A percentile compares a stretch with the other conserved stretches of the same genome.
phyloP scores from a whole-genome alignment of 1,140 invertebrate species.

The Zaprionus ornatus region DNA sequence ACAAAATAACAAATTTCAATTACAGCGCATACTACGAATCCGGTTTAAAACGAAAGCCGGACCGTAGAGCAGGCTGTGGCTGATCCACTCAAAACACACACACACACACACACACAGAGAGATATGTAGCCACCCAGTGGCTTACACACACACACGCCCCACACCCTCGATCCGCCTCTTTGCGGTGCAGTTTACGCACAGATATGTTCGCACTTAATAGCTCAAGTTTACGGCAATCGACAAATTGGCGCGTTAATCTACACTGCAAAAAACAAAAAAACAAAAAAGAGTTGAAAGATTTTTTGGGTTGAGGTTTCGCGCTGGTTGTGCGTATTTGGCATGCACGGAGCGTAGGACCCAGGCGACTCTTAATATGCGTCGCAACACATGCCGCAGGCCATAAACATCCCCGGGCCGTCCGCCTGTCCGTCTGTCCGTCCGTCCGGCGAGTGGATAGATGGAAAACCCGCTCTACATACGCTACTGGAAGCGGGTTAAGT shows the following conservation, averaged over 20 bases:
- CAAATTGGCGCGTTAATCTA: conserved; percentile 76
- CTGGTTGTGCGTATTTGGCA: conserved; percentile 34
- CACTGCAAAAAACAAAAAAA: conserved; percentile 22
- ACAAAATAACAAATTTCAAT: conserved; percentile 76
- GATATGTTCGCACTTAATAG: conserved; percentile 82
- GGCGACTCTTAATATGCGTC: conserved; percentile 48
- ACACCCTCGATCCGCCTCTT: conserved; percentile 32
- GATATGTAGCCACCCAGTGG: conserved; percentile 23
- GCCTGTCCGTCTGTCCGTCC: conserved; percentile 16
- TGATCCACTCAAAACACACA: conserved; percentile 10
- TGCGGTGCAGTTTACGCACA: conserved; percentile 49
- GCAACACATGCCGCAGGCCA: conserved; percentile 36
- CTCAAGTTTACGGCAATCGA: conserved; percentile 80
- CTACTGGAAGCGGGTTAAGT: conserved; percentile 79
- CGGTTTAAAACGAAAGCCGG: conserved; percentile 74
- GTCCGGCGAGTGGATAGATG: conserved; percentile 18
- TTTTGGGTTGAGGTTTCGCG: not conserved
- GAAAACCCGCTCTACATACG: conserved; percentile 64
- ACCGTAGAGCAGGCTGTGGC: conserved; percentile 4
- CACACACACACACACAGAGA: not conserved
- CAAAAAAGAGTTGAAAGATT: not conserved
- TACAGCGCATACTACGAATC: conserved; percentile 63
- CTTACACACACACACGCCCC: conserved; percentile 7
- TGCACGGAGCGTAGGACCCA: conserved; percentile 43
- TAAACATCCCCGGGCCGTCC: conserved; percentile 31